Base-by-base conservation (phyloP, 2,888 invertebrate genomes). In the Aleiodes testaceus region DNA sequence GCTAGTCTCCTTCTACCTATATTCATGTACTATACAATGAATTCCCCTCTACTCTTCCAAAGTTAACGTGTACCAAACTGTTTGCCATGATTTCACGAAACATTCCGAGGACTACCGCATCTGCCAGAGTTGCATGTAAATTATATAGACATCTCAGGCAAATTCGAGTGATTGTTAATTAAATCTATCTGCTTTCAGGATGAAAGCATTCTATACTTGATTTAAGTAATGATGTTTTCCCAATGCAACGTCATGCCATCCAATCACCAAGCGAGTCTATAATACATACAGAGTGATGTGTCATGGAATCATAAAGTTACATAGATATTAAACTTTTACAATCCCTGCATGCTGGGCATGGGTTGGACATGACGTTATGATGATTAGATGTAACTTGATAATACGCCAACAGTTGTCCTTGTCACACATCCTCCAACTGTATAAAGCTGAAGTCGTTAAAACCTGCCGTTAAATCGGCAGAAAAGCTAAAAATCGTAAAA, bases 301-400 rank as follows among this genome's bases (percentile, higher is more conserved):
- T 82, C 84, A 81, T 74, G 80, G 75, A 82, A 81, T 85, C 86
- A 84, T 86, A 86, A 87, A 86, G 80, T 79, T 20, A 18, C 79
- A 78, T 80, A 79, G 85, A 86, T 85, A 86, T 86, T 85, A 87
- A 86, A 87, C 79, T 87, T 86, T 87, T 85, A 86, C 85, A 85
- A 81, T 86, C 80, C 79, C 75, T 76, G 50, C 63, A 67, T 49
- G 61, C 53, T 78, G 79, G 79, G 78, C 72, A 44, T 55, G 78
- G 78, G 79, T 80, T 79, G 82, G 81, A 83, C 82, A 83, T 81
- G 81, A 82, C 83, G 83, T 86, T 86, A 86, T 79, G 86, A 86
- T 87, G 86, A 87, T 86, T 86, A 87, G 86, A 87, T 86, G 86
- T 86, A 87, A 86, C 85, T 84, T 80, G 85, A 85, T 87, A 85